Evolutionary conservation across 2,888 invertebrate species (phyloP).

Genomic region (Uloborus plumipes): DNA sequence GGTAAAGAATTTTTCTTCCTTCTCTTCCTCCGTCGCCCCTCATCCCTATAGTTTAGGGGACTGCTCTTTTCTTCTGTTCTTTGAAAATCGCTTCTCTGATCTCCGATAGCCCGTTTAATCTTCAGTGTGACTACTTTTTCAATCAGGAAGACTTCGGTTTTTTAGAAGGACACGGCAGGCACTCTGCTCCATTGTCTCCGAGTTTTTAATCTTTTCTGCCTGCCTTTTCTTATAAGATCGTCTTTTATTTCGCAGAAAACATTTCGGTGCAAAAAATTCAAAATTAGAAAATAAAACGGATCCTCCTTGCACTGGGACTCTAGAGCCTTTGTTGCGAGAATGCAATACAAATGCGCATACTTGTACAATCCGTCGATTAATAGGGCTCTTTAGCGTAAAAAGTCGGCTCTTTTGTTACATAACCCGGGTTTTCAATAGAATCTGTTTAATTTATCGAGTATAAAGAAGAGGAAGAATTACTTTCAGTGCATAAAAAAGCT

Average conservation of each 20-base stretch:
- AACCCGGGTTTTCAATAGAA: no score
- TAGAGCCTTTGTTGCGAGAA: background rate
- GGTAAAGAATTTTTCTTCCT: background rate
- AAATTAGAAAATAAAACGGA: background rate
- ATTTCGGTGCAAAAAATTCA: background rate
- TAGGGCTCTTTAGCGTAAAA: background rate
- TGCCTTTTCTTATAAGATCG: slow-evolving; percentile 6
- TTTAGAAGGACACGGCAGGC: slow-evolving; percentile 9
- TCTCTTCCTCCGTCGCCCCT: background rate
- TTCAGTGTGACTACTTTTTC: slow-evolving; percentile 45
- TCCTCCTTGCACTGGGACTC: background rate
- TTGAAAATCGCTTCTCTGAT: slow-evolving; percentile 43
- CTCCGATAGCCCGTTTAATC: slow-evolving; percentile 55
- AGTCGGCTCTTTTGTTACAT: no score
- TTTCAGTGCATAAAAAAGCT: no score
- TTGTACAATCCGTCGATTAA: background rate
- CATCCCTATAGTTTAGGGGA: background rate
- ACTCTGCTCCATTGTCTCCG: slow-evolving; percentile 38
- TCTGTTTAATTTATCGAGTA: no score
- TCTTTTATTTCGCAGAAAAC: slow-evolving; percentile 15
- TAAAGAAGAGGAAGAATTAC: no score
- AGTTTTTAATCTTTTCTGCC: slow-evolving; percentile 46
- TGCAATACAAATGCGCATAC: slow-evolving; percentile 4
- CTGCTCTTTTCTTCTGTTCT: slow-evolving; percentile 24
- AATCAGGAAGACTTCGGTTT: background rate